Base-by-base conservation (phyloP, 2,797 vertebrate species). In the Perodicticus potto region DNA sequence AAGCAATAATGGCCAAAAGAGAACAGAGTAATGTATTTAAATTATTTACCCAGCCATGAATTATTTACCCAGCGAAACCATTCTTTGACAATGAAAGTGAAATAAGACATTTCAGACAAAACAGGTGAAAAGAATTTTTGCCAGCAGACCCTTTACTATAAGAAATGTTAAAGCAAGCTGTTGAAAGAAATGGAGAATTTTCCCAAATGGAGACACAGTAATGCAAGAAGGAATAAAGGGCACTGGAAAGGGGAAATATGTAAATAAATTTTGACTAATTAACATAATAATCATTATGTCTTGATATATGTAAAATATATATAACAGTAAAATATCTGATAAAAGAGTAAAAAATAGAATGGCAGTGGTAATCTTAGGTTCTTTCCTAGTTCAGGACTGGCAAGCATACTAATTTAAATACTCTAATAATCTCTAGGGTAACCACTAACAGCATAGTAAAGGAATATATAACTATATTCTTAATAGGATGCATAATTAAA, bases 31-130 rank as follows among this genome's bases (percentile, higher is more conserved):
- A 93, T 55, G 16, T 4, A n/a, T 59, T 32, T 43, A 67, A 86
- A 55, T 40, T 40, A 40, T 40, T 40, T 40, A 40, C 22, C 22
- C 57, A 74, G 70, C 19, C 37, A 86, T 63, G 80, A 91, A 32
- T 89, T 94, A 92, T 88, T 76, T 92, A 92, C 81, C 29, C 20
- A 27, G 53, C 20, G 22, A 92, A 88, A 95, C 70, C 3, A 69
- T 72, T 80, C 85, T 72, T 61, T 23, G 84, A 69, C 43, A 77
- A 40, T 45, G 63, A 70, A 95, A 32, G 77, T 11, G 7, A 78
- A 93, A 76, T 88, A 78, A 95, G 67, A 70, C 34, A 32, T 69
- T 90, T 85, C 86, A 86, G 69, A 89, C 6, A 91, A 73, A 88
- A 82, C 25, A 61, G 67, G 40, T 65, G 67, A 34, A 20, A 45